These are phyloP conservation scores for Erynnis tages DNA, from an alignment of 2,888 invertebrate genomes.

Conservation along the genomic window DNA sequence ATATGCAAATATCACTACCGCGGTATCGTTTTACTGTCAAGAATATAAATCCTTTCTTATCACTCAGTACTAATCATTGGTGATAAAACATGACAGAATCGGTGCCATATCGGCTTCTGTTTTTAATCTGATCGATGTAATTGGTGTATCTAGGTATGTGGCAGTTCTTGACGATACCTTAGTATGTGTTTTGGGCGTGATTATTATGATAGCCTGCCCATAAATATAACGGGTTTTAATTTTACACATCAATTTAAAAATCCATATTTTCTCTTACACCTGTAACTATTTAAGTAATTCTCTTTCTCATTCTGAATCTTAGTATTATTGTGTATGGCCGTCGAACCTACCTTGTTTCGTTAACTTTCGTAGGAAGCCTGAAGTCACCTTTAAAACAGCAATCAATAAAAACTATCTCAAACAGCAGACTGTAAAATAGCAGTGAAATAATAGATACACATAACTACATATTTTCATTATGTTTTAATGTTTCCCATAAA, in stretches of 20 bases:
- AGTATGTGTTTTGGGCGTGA: constrained; percentile 3
- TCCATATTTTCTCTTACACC: too few relatives aligned
- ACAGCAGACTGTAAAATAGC: neutral
- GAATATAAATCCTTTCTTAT: constrained; percentile 11
- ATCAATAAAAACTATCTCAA: too few relatives aligned
- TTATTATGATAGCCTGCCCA: neutral
- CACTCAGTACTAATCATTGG: constrained; percentile 16
- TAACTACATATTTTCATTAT: too few relatives aligned
- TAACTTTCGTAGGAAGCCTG: too few relatives aligned
- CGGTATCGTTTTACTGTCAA: constrained; percentile 34
- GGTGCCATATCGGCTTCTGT: constrained; percentile 14
- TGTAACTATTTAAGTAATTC: too few relatives aligned
- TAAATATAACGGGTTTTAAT: neutral
- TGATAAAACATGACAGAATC: constrained; percentile 2
- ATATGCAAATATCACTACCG: constrained; percentile 46
- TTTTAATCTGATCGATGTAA: constrained; percentile 18
- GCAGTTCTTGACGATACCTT: neutral
- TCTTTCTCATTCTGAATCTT: too few relatives aligned
- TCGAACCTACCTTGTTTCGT: too few relatives aligned
- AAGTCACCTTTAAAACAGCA: too few relatives aligned
- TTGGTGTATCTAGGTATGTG: neutral
- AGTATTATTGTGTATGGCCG: too few relatives aligned
- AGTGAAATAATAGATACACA: too few relatives aligned
- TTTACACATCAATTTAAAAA: too few relatives aligned
- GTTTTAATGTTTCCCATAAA: neutral